Evolutionary conservation across 2,113 vertebrate species (phyloP).

Genomic region (Andinoacara biseriatus): DNA sequence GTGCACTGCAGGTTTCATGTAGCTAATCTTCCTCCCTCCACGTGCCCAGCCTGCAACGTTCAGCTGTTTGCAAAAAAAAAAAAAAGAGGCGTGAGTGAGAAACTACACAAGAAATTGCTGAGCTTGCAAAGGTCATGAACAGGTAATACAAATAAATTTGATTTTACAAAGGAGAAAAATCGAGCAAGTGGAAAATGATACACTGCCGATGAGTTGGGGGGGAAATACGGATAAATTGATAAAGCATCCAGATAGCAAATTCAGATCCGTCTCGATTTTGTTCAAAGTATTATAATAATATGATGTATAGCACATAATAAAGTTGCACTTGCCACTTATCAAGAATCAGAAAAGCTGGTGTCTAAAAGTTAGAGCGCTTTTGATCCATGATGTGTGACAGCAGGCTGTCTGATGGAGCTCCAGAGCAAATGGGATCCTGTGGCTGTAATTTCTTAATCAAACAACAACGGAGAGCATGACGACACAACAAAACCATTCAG

Average conservation of each 20-base stretch:
- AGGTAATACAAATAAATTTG: too few species aligned
- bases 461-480: neutral
- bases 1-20: conserved; percentile 8
- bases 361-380: neutral
- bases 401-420: neutral
- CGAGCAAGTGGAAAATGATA: too few species aligned
- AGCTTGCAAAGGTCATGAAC: too few species aligned
- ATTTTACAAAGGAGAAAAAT: too few species aligned
- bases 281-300: neutral
- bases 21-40: too few species aligned
- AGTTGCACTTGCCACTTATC: neutral
- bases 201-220: neutral
- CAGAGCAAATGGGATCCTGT: conserved; percentile 19
- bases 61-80: too few species aligned
- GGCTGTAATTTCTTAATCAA: conserved; percentile 37
- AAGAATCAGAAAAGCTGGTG: neutral
- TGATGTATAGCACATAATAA: neutral
- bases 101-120: too few species aligned
- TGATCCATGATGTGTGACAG: conserved; percentile 38
- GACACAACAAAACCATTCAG: neutral
- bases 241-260: neutral
- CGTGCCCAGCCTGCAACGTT: too few species aligned
- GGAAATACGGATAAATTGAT: neutral
- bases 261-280: neutral
- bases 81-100: too few species aligned